Percentiles rank a stretch among this genome's conserved stretches.
Conservation (phyloP, 2,113 vertebrate species). For the Corynorhinus townsendii region DNA sequence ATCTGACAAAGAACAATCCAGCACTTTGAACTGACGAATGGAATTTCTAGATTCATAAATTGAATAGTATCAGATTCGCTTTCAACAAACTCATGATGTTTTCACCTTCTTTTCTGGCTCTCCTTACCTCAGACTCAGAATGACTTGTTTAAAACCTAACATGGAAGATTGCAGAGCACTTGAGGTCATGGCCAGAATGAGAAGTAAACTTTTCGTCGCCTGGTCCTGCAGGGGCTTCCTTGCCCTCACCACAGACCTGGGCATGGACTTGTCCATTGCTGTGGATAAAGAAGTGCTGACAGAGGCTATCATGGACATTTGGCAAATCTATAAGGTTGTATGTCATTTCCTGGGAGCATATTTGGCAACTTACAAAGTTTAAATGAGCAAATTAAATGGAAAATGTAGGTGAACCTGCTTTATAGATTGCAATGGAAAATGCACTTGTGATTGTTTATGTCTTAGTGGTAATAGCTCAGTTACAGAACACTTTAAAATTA, state of each 20-base stretch:
- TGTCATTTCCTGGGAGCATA: not conserved
- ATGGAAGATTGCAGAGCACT: not conserved
- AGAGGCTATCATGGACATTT: accelerated
- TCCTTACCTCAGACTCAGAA: not conserved
- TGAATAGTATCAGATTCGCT: not conserved
- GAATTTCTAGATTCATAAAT: not conserved
- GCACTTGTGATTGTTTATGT: not conserved
- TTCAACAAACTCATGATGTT: not conserved
- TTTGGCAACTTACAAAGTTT: not conserved
- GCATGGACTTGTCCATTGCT: not conserved
- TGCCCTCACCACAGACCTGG: not conserved
- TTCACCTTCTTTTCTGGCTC: not conserved
- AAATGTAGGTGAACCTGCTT: not conserved
- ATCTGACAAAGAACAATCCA: not conserved
- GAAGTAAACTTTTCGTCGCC: not conserved
- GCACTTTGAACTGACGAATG: not conserved
- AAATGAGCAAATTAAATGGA: not conserved
- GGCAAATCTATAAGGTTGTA: not conserved
- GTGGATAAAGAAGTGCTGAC: not conserved
- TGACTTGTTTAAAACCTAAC: not conserved
- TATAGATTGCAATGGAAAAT: not conserved
- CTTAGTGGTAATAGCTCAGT: not conserved
- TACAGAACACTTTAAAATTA: not conserved
- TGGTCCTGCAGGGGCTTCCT: not conserved
- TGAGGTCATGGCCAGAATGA: not conserved